A percentile compares a stretch with the other conserved stretches of the same genome.
These are phyloP conservation scores for Nymphalis polychloros DNA, from an alignment of 2,888 invertebrate genomes.

Conservation along the genomic window DNA sequence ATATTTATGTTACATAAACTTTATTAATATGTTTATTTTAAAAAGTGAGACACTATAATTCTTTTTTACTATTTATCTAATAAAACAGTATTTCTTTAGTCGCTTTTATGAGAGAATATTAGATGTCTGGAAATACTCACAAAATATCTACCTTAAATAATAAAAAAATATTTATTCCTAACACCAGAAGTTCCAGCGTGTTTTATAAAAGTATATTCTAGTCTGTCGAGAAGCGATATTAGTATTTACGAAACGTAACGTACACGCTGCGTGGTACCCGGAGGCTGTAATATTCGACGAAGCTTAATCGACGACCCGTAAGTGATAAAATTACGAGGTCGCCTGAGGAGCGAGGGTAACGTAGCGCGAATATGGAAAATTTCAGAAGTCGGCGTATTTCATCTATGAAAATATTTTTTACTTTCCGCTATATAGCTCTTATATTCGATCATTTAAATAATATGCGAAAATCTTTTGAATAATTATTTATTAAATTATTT, in stretches of 20 bases:
- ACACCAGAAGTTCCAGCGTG: neutral
- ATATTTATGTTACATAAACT: too few relatives aligned
- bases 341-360: slow-evolving; percentile 14
- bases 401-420: slow-evolving; percentile 14
- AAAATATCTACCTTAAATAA: neutral
- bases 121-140: too few relatives aligned
- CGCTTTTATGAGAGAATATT: too few relatives aligned
- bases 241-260: slow-evolving; percentile 16
- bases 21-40: too few relatives aligned
- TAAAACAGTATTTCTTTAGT: too few relatives aligned
- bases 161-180: neutral
- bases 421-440: slow-evolving; percentile 2
- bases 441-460: neutral
- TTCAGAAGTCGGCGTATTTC: slow-evolving; percentile 8
- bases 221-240: slow-evolving; percentile 14
- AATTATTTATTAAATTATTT: too few relatives aligned
- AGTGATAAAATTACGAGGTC: slow-evolving; percentile 28
- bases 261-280: slow-evolving; percentile 10
- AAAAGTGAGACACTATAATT: too few relatives aligned
- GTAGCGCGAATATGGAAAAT: slow-evolving; percentile 27
- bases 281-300: slow-evolving; percentile 22
- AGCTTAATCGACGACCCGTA: slow-evolving; percentile 26
- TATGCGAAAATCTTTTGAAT: too few relatives aligned
- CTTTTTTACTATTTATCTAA: too few relatives aligned
- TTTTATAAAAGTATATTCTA: slow-evolving; percentile 3